phyloP scores from a whole-genome alignment of 2,113 vertebrate species.

The Azemiops feae region DNA sequence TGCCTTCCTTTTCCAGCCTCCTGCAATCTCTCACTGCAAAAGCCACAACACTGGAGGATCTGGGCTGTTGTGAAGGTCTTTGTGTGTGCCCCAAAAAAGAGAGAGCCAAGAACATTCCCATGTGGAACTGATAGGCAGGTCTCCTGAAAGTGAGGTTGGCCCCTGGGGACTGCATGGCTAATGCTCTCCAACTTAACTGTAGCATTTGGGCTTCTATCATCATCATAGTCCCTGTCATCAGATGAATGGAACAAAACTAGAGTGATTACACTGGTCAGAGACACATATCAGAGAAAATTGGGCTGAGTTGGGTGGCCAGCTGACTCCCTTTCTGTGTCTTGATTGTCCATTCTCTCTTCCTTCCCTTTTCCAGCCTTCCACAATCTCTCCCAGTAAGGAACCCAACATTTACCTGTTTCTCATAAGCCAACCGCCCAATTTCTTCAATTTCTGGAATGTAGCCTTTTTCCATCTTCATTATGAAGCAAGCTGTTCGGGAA shows the following conservation, averaged over 20 bases:
- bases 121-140: background rate
- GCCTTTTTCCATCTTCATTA: conserved; percentile 64
- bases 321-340: background rate
- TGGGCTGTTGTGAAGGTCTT: background rate
- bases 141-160: background rate
- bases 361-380: background rate
- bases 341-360: background rate
- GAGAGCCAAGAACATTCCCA: background rate
- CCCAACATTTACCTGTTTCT: conserved; percentile 60
- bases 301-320: background rate
- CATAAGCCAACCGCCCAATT: conserved; percentile 58
- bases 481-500: conserved; percentile 66
- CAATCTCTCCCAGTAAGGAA: accelerated
- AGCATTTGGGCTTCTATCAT: background rate
- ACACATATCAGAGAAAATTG: background rate
- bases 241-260: background rate
- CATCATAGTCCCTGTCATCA: background rate
- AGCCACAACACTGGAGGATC: background rate
- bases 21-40: background rate
- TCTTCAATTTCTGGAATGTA: conserved; percentile 50
- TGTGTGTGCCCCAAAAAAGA: background rate
- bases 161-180: background rate
- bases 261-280: background rate
- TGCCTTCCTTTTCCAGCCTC: background rate
- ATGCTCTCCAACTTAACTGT: background rate